phyloP scores from a whole-genome alignment of 1,140 invertebrate genomes.

The Harpegnathos saltator region DNA sequence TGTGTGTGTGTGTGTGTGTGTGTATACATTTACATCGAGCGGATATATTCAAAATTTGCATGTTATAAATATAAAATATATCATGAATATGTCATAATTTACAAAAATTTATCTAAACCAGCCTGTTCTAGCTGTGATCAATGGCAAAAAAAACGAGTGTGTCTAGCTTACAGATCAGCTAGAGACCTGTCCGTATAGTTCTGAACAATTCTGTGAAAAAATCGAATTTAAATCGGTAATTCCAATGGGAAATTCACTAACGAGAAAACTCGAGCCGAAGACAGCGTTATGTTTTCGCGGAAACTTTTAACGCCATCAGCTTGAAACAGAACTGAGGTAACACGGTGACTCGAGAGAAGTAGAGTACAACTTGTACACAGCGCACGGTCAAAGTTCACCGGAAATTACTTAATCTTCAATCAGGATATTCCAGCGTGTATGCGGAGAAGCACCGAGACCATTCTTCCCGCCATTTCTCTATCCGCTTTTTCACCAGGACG shows the following conservation, averaged over 20 bases:
- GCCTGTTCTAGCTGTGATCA: conserved; percentile 62
- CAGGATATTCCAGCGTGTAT: not conserved
- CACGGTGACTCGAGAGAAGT: conserved; percentile 16
- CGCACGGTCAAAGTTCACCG: not conserved
- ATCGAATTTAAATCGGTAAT: not conserved
- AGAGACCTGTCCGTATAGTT: not conserved
- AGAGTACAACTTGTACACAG: not conserved
- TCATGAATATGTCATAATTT: conserved; percentile 60
- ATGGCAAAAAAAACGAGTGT: conserved; percentile 37
- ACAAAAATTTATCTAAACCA: conserved; percentile 63
- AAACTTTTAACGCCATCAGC: conserved; percentile 1
- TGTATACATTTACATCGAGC: conserved; percentile 7
- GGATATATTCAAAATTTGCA: conserved; percentile 46
- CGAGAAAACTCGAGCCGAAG: not conserved
- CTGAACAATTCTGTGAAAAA: not conserved
- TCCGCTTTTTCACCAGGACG: conserved; percentile 4
- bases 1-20: conserved; percentile 24
- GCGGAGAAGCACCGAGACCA: not conserved
- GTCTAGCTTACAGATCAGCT: not conserved
- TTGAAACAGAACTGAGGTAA: conserved; percentile 7
- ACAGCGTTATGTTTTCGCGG: not conserved
- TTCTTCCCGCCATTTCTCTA: not conserved
- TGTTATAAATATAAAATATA: conserved; percentile 69
- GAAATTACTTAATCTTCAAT: conserved; percentile 33
- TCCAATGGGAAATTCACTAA: not conserved